Conservation (phyloP, 2,888 invertebrate species). For the Parelbella ahira region DNA sequence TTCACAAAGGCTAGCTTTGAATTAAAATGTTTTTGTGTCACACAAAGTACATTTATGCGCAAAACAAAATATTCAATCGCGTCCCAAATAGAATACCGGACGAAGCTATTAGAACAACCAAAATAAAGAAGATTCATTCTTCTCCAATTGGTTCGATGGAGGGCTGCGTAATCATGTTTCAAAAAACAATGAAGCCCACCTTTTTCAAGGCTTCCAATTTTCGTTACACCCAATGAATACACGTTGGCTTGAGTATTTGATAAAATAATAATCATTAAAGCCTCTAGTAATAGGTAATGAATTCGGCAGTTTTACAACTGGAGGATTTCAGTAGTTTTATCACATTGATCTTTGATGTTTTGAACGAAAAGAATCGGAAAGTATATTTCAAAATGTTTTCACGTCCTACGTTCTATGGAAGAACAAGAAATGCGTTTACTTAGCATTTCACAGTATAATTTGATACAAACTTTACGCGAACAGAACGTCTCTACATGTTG, state of each 20-base stretch:
- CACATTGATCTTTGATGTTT: too few species aligned
- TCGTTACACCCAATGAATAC: slow-evolving; percentile 19
- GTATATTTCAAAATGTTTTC: too few species aligned
- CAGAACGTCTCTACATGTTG: too few species aligned
- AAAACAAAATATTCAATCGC: slow-evolving; percentile 46
- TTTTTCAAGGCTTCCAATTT: slow-evolving; percentile 9
- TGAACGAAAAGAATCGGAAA: too few species aligned
- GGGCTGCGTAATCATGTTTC: slow-evolving; percentile 42
- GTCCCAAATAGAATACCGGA: slow-evolving; percentile 37
- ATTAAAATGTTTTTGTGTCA: slow-evolving; percentile 23
- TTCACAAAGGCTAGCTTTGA: slow-evolving; percentile 13
- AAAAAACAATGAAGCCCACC: slow-evolving; percentile 36
- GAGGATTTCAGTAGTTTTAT: too few species aligned
- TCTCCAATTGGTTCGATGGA: slow-evolving; percentile 40
- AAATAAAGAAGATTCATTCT: slow-evolving; percentile 50
- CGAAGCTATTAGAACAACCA: slow-evolving; percentile 53
- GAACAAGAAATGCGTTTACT: too few species aligned
- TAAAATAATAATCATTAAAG: slow-evolving; percentile 31
- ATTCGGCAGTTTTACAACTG: too few species aligned
- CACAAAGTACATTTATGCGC: slow-evolving; percentile 25
- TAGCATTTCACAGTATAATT: too few species aligned
- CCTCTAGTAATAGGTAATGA: too few species aligned
- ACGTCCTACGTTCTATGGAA: too few species aligned
- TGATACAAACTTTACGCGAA: too few species aligned
- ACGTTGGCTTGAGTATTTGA: slow-evolving; percentile 21